Conservation (phyloP, 2,888 invertebrate species). For the Diaphora mendica region DNA sequence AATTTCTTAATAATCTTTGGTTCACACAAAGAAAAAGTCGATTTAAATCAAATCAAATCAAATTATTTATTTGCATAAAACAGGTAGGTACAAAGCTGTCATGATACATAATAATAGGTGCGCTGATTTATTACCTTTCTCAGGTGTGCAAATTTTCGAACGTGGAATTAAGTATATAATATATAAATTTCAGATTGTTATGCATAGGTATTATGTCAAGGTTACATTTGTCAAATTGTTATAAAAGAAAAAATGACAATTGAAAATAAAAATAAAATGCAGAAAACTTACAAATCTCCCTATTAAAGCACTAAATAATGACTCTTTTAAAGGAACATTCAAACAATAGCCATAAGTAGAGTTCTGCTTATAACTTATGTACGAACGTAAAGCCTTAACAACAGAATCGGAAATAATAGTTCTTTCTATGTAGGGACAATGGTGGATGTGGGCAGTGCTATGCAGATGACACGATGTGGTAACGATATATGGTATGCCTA, state of each 20-base stretch:
- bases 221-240: too few relatives aligned
- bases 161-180: too few relatives aligned
- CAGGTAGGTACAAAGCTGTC: too few relatives aligned
- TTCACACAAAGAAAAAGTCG: neutral
- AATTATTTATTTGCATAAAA: too few relatives aligned
- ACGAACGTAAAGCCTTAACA: slow-evolving; percentile 42
- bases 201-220: too few relatives aligned
- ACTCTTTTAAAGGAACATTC: slow-evolving; percentile 3
- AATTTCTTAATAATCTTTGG: slow-evolving; percentile 1
- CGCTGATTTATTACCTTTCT: too few relatives aligned
- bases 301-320: slow-evolving; percentile 5
- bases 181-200: too few relatives aligned
- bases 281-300: neutral
- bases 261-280: too few relatives aligned
- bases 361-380: slow-evolving; percentile 53
- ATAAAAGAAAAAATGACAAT: too few relatives aligned
- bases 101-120: too few relatives aligned
- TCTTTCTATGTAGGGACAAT: slow-evolving; percentile 57
- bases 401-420: slow-evolving; percentile 55
- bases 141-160: too few relatives aligned
- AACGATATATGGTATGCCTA: slow-evolving; percentile 26
- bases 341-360: slow-evolving; percentile 17
- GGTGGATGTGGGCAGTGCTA: slow-evolving; percentile 45
- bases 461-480: slow-evolving; percentile 34
- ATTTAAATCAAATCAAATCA: too few relatives aligned